A percentile compares a stretch with the other conserved stretches of the same genome.
phyloP scores from a whole-genome alignment of 1,140 invertebrate species.

The Drosophila rhopaloa region DNA sequence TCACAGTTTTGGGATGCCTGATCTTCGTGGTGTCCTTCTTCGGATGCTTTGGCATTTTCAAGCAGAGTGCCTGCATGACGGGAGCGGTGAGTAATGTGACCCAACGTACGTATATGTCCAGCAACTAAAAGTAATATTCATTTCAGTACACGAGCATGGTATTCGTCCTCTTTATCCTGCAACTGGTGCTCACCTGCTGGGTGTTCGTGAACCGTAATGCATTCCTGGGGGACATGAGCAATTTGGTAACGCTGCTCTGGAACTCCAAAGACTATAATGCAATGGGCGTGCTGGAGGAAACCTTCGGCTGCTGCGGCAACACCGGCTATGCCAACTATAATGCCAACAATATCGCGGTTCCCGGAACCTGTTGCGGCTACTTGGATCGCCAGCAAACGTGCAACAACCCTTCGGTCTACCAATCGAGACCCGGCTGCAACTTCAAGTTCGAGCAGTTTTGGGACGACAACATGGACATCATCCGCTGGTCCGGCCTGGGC shows the following conservation, averaged over 20 bases:
- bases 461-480: constrained; percentile 59
- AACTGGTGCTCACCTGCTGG: constrained; percentile 87
- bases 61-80: constrained; percentile 92
- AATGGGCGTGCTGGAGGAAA: constrained; percentile 65
- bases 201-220: constrained; percentile 85
- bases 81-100: constrained; percentile 87
- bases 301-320: constrained; percentile 88
- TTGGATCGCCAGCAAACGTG: constrained; percentile 63
- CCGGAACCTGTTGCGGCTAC: constrained; percentile 84
- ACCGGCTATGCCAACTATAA: constrained; percentile 84
- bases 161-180: constrained; percentile 87
- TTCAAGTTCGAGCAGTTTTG: constrained; percentile 59
- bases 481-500: constrained; percentile 68
- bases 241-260: constrained; percentile 80
- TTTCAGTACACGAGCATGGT: constrained; percentile 88
- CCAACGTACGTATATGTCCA: background rate
- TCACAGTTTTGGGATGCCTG: constrained; percentile 89
- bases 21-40: constrained; percentile 92
- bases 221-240: constrained; percentile 84
- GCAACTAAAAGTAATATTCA: background rate
- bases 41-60: constrained; percentile 93
- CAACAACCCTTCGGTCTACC: constrained; percentile 44
- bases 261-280: constrained; percentile 32
- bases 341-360: constrained; percentile 21
- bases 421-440: constrained; percentile 60